Percentiles rank a stretch among this genome's conserved stretches.
phyloP scores from a whole-genome alignment of 2,797 vertebrate genomes.

The Rhinatrema bivittatum region DNA sequence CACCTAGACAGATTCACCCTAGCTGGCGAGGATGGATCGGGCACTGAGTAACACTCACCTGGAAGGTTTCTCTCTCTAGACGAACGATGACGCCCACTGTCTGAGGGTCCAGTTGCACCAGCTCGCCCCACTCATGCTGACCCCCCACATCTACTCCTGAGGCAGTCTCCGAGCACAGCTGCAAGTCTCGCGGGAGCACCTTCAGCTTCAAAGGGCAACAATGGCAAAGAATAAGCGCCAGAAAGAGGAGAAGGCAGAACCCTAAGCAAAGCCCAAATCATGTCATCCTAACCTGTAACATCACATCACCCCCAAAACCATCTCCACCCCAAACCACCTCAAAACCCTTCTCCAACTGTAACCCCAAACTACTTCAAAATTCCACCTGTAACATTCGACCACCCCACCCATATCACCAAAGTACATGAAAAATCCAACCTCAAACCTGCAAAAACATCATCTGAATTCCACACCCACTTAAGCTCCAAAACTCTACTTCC shows the following conservation, averaged over 20 bases:
- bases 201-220: slow-evolving; percentile 63
- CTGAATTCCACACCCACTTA: too few species aligned
- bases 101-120: slow-evolving; percentile 88
- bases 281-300: too few species aligned
- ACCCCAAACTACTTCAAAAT: too few species aligned
- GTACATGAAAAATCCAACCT: too few species aligned
- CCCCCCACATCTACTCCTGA: slow-evolving; percentile 89
- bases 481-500: too few species aligned
- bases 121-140: slow-evolving; percentile 93
- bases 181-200: slow-evolving; percentile 85
- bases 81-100: slow-evolving; percentile 87
- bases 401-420: too few species aligned
- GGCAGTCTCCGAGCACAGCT: slow-evolving; percentile 91
- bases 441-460: too few species aligned
- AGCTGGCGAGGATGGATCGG: too few species aligned
- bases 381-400: too few species aligned
- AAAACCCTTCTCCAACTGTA: too few species aligned
- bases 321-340: fast-evolving
- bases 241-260: too few species aligned
- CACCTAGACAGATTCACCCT: too few species aligned
- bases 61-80: slow-evolving; percentile 88
- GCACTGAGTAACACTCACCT: slow-evolving; percentile 50
- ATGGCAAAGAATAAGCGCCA: fast-evolving
- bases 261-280: background rate
- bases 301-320: fast-evolving